Percentiles rank a stretch among this genome's conserved stretches.
These are phyloP conservation scores for Limnodromus scolopaceus DNA, from an alignment of 2,797 vertebrate species.

Conservation along the genomic window DNA sequence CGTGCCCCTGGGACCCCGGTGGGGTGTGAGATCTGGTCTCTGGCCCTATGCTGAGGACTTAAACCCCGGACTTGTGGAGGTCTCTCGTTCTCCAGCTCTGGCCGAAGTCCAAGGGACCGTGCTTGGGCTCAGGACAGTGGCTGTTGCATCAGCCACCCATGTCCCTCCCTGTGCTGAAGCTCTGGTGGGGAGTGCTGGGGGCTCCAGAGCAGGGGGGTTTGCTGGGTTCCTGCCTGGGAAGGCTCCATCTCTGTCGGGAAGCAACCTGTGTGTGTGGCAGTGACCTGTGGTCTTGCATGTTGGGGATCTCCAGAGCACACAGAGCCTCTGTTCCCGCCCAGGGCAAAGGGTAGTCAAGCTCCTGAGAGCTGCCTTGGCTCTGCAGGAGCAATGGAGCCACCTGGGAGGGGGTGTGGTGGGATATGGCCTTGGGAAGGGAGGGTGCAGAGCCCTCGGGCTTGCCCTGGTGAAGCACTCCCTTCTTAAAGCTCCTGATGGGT, in stretches of 20 bases:
- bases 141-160: background rate
- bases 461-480: background rate
- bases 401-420: background rate
- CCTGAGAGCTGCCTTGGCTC: background rate
- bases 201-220: background rate
- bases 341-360: background rate
- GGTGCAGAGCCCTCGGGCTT: background rate
- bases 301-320: background rate
- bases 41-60: background rate
- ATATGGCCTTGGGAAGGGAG: background rate
- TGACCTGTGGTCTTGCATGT: rapidly evolving
- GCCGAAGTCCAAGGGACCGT: background rate
- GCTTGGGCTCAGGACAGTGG: background rate
- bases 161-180: background rate
- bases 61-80: rapidly evolving
- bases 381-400: background rate
- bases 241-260: rapidly evolving
- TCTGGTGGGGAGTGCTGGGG: background rate
- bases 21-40: background rate
- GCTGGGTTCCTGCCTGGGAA: background rate
- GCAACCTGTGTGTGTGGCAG: background rate
- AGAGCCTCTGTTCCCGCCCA: background rate
- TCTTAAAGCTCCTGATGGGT: background rate
- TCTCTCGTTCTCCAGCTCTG: background rate
- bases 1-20: rapidly evolving